Percentiles rank a stretch among this genome's conserved stretches.
phyloP scores from a whole-genome alignment of 2,797 vertebrate species.

The Sphenodon punctatus region DNA sequence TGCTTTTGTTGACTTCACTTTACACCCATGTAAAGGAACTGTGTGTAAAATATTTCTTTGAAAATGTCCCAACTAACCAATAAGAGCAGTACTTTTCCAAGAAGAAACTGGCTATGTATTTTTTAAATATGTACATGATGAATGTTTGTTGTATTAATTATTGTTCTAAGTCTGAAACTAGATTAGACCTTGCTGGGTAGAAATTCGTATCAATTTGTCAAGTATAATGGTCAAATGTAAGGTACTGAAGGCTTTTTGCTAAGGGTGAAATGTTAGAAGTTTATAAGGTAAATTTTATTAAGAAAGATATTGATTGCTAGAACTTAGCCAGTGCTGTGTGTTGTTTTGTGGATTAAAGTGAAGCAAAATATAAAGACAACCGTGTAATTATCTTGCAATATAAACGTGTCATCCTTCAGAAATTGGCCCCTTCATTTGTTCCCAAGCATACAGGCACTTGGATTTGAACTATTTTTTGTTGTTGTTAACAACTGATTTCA shows the following conservation, averaged over 20 bases:
- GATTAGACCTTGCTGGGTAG: background rate
- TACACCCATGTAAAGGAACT: background rate
- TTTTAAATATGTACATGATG: background rate
- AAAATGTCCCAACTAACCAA: constrained; percentile 1
- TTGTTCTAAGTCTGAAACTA: background rate
- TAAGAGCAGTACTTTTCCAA: constrained; percentile 8
- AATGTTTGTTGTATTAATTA: background rate
- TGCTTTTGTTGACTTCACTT: too few relatives aligned
- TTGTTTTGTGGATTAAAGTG: background rate
- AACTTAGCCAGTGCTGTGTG: background rate
- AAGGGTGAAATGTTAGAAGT: background rate
- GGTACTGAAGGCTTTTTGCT: background rate
- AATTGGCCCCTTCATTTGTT: too few relatives aligned
- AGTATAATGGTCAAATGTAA: background rate
- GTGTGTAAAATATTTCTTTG: background rate
- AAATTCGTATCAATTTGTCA: background rate
- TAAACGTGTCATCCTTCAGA: too few relatives aligned
- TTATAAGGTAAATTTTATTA: background rate
- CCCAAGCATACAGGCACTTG: background rate
- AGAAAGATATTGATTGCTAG: background rate
- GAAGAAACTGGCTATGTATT: background rate
- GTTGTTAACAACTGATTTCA: background rate
- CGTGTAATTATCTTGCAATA: background rate
- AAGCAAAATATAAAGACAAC: background rate
- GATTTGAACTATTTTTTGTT: background rate